Base-by-base conservation (phyloP, 2,888 invertebrate genomes). In the Caenorhabditis virilis region DNA sequence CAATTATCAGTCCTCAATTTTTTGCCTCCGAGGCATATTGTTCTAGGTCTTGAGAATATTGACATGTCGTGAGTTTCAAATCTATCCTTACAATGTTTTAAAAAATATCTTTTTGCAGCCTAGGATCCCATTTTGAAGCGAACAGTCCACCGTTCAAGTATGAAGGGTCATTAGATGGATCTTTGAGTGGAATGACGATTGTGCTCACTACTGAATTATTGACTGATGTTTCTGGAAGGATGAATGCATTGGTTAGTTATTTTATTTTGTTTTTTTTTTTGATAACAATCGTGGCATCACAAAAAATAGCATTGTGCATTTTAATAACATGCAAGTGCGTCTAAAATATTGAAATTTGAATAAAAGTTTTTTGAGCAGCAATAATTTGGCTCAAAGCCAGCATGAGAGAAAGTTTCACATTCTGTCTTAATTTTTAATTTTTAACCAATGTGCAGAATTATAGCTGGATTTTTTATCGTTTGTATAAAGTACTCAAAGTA, bases 1-100 rank as follows among this genome's bases (percentile, higher is more conserved):
- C 57, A 70, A 68, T 51, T 70, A 16, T 79, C 81, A 1, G 70
- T 74, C 13, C 70, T 82, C 52, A 71, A 75, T 57, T 82, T 81
- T 58, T 65, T 71, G n/a, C 73, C 79, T 1, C 79, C 79, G n/a
- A 48, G 70, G 2, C 74, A 60, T 33, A 63, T 79, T 23, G 59
- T 80, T 43, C 60, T 80, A 38, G 74, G 77, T 18, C 50, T 80
- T 43, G 78, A 79, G 42, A 74, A 79, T 35, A 69, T 76, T 60
- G 79, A 72, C 43, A 72, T 81, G 4, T 65, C 72, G 78, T 80
- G 18, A 47, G 47, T 47, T 33, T 20, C 7, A 30, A n/a, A 13
- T 26, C 3, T n/a, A n/a, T n/a, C n/a, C n/a, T n/a, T n/a, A n/a
- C n/a, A n/a, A 22, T 36, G 9, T 27, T 23, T 1, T 1, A n/a